These are phyloP conservation scores for Teleogryllus occipitalis DNA, from an alignment of 1,140 invertebrate species.

Conservation along the genomic window DNA sequence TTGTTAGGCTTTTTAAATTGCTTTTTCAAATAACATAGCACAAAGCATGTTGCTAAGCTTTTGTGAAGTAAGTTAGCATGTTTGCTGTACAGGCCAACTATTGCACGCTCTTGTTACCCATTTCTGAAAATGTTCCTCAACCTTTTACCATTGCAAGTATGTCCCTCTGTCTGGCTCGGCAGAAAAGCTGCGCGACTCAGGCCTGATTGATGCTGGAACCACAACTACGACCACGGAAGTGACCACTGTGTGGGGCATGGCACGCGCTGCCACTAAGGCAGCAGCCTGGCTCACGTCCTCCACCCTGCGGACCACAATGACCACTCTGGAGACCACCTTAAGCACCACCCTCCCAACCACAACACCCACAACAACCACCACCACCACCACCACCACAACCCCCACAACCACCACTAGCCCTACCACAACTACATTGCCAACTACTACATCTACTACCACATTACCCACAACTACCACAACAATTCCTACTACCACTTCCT, in stretches of 20 bases:
- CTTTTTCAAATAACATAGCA: neutral
- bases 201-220: conserved; percentile 16
- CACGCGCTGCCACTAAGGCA: conserved; percentile 12
- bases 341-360: conserved; percentile 22
- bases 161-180: conserved; percentile 2
- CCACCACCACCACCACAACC: conserved; percentile 20
- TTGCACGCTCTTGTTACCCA: neutral
- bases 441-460: conserved; percentile 36
- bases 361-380: conserved; percentile 16
- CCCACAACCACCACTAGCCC: conserved; percentile 21
- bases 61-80: neutral
- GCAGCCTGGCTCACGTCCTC: conserved; percentile 21
- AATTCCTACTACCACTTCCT: neutral
- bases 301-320: conserved; percentile 27
- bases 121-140: neutral
- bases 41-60: neutral
- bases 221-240: conserved; percentile 21
- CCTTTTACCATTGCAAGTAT: conserved; percentile 4
- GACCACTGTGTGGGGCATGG: conserved; percentile 16
- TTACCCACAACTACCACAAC: conserved; percentile 38
- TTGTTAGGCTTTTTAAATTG: neutral
- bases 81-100: neutral
- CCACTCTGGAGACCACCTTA: conserved; percentile 27
- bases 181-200: neutral
- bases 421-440: conserved; percentile 33